phyloP scores from a whole-genome alignment of 2,888 invertebrate species.

The Campoletis raptor region DNA sequence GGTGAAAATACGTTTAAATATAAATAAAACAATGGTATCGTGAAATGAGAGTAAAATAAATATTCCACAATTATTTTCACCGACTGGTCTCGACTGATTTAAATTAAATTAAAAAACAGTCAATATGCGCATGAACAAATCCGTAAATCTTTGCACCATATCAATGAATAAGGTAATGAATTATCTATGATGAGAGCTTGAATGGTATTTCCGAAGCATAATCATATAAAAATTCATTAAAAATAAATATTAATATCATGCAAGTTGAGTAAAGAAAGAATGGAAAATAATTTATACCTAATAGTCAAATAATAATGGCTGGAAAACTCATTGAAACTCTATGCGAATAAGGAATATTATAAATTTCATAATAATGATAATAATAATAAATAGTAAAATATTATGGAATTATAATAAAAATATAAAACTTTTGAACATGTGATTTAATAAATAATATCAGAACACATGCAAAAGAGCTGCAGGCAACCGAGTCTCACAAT shows the following conservation, averaged over 20 bases:
- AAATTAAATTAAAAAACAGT: background rate
- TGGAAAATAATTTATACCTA: background rate
- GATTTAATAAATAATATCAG: background rate
- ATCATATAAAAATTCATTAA: background rate
- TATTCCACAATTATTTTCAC: background rate
- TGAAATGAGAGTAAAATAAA: background rate
- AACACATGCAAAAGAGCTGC: background rate
- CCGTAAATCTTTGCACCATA: background rate
- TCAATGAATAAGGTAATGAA: background rate
- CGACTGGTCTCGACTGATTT: background rate
- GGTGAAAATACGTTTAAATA: background rate
- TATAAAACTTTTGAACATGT: background rate
- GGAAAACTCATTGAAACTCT: background rate
- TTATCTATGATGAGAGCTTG: background rate
- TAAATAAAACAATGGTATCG: background rate
- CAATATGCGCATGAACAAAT: background rate
- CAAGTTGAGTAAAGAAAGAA: background rate
- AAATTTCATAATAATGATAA: background rate
- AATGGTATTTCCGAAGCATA: background rate
- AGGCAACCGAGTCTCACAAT: background rate
- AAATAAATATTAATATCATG: background rate
- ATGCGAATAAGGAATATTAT: background rate
- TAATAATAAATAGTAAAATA: background rate
- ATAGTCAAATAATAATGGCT: background rate
- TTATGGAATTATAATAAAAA: background rate